Evolutionary conservation across 92 coral and sea anemone genomes (phyloP).

Genomic region (Meandrina meandrites): DNA sequence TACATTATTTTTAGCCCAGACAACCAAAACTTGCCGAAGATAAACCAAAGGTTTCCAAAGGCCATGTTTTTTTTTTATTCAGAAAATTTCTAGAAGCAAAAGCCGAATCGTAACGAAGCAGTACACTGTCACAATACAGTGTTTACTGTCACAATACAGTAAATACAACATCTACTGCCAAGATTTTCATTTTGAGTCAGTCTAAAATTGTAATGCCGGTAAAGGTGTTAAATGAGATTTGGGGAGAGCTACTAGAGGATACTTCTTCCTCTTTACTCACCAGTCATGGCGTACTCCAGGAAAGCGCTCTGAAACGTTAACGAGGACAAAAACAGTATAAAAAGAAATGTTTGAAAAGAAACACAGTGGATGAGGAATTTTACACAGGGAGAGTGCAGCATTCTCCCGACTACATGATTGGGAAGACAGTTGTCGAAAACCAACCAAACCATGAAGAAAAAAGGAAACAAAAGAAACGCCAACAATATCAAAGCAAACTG

Average conservation of each 20-base stretch:
- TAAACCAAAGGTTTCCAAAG: not conserved
- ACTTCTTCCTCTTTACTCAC: not conserved
- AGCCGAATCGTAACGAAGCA: no score
- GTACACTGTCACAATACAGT: no score
- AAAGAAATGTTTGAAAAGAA: constrained; percentile 67
- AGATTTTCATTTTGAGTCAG: no score
- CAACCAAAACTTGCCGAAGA: not conserved
- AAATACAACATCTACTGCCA: no score
- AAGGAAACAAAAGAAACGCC: constrained; percentile 47
- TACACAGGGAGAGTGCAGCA: constrained; percentile 66
- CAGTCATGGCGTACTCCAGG: not conserved
- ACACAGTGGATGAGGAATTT: constrained; percentile 75
- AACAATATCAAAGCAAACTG: constrained; percentile 22
- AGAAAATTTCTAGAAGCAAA: no score
- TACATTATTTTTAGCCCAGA: no score
- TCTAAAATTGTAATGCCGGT: no score
- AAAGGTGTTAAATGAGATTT: no score
- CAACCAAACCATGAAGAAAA: constrained; percentile 65
- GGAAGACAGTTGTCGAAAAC: constrained; percentile 56
- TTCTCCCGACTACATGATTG: constrained; percentile 30
- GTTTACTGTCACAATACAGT: no score
- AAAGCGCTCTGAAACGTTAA: not conserved
- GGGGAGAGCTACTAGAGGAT: no score
- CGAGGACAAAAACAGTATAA: constrained; percentile 16
- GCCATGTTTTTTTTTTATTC: no score